Evolutionary conservation across 2,797 vertebrate genomes (phyloP), one percentile per base, ranked within the genome.

Genomic region (Melanotaenia boesemani): DNA sequence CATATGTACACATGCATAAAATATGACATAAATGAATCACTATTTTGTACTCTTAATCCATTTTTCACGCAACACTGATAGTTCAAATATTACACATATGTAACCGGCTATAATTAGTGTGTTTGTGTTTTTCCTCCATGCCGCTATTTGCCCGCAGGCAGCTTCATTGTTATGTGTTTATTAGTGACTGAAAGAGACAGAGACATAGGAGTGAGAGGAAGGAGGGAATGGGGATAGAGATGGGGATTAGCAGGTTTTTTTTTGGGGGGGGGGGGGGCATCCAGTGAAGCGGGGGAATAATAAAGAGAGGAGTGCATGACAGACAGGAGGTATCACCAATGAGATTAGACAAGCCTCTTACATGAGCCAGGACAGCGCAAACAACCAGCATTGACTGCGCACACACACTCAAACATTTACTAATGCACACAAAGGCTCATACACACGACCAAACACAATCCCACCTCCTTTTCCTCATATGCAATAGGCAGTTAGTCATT

Each of bases 311-410:
- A 89, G 91, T 90, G 88, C 93, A 94, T 94, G 95, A 94, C 94
- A 93, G 92, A 91, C 89, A 95, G 95, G 94, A 95, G 93, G 94
- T 96, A 95, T 97, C 95, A 95, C 95, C 96, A 96, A 96, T 96
- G 94, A 96, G 96, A 97, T 98, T 98, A 98, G 96, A 97, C 96
- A 96, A 96, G 97, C 95, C 95, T 96, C 96, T 97, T 97, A 96
- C 96, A 96, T 93, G 96, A 96, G 95, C 96, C 94, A 94, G 95
- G 95, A 91, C 95, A 95, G 94, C 94, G 94, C 96, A 97, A 97
- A 97, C 96, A 95, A 94, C 93, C 94, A 90, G 95, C 95, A 96
- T 96, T 97, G 97, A 96, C 96, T 93, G 96, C 95, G 96, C 95
- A 83, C 84, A 91, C 92, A 52, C 87, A 79, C 90, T 80, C 88